Conservation (phyloP, 2,797 vertebrate genomes). For the Oreochromis grahami region DNA sequence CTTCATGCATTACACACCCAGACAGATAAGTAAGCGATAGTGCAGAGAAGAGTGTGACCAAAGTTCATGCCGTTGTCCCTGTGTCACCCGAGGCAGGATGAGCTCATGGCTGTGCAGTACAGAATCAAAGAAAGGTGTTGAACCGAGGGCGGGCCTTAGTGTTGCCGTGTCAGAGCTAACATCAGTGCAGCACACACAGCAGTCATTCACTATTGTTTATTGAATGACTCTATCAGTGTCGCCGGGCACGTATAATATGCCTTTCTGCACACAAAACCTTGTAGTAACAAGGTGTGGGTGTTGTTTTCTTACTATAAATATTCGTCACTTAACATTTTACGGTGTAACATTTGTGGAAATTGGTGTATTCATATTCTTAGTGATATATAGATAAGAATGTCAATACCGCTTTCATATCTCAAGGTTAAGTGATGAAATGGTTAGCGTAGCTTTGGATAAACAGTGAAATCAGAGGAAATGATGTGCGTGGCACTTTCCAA, state of each 20-base stretch:
- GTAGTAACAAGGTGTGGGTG: not conserved
- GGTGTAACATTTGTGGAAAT: not conserved
- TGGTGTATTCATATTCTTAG: not conserved
- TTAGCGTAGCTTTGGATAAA: not conserved
- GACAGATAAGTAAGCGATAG: conserved; percentile 70
- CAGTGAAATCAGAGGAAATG: not conserved
- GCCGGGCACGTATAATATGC: conserved; percentile 24
- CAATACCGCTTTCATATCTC: not conserved
- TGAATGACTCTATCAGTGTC: conserved; percentile 20
- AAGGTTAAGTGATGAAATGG: not conserved
- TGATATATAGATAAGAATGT: not conserved
- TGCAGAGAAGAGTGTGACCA: conserved; percentile 58
- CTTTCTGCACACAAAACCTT: not conserved
- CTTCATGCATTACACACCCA: conserved; percentile 33
- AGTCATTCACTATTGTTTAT: conserved; percentile 21
- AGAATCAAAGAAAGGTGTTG: conserved; percentile 64
- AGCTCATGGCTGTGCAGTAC: conserved; percentile 64
- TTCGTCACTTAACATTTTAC: not conserved
- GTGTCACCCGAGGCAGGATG: conserved; percentile 53
- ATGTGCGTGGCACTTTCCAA: not conserved
- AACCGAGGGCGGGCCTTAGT: conserved; percentile 53
- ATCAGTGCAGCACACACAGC: conserved; percentile 44
- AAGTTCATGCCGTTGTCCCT: conserved; percentile 59
- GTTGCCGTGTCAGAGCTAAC: conserved; percentile 42
- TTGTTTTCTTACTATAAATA: not conserved